These are phyloP conservation scores for Eunapius fragilis DNA, from an alignment of 37 sponge, comb jelly and placozoan genomes.

Conservation along the genomic window DNA sequence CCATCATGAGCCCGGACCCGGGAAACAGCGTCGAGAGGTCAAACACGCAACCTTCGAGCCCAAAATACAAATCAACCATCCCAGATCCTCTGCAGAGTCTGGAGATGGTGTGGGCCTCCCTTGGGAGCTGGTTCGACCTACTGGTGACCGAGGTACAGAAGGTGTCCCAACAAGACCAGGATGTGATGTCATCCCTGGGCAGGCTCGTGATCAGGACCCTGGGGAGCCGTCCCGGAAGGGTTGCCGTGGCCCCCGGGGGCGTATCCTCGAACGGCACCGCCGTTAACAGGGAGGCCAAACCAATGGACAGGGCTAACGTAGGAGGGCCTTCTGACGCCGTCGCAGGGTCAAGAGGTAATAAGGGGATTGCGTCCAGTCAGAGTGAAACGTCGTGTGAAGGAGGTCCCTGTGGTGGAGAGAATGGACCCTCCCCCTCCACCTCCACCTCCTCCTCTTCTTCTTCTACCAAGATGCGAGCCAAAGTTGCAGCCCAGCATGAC, in stretches of 20 bases:
- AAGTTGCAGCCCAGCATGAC: neutral
- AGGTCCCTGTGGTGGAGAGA: too few relatives aligned
- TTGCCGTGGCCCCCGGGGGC: neutral
- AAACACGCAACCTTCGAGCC: neutral
- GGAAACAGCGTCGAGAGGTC: neutral
- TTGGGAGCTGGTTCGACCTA: slow-evolving; percentile 85
- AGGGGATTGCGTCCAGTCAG: neutral
- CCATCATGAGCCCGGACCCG: neutral
- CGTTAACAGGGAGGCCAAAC: neutral
- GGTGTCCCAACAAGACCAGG: neutral
- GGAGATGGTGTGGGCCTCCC: slow-evolving; percentile 76
- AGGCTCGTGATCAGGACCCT: neutral
- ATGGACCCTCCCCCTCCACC: too few relatives aligned
- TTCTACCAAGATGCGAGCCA: neutral
- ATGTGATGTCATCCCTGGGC: neutral
- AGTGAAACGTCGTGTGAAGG: too few relatives aligned
- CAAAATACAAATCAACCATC: neutral
- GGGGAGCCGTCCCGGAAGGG: neutral
- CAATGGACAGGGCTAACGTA: neutral
- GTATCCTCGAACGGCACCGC: neutral
- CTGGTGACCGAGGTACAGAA: slow-evolving; percentile 61
- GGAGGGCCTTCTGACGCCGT: too few relatives aligned
- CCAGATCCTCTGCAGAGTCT: slow-evolving; percentile 46
- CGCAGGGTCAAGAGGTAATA: too few relatives aligned
- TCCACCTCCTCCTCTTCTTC: too few relatives aligned